Base-by-base conservation (phyloP, 2,797 vertebrate genomes). In the Antrozous pallidus region DNA sequence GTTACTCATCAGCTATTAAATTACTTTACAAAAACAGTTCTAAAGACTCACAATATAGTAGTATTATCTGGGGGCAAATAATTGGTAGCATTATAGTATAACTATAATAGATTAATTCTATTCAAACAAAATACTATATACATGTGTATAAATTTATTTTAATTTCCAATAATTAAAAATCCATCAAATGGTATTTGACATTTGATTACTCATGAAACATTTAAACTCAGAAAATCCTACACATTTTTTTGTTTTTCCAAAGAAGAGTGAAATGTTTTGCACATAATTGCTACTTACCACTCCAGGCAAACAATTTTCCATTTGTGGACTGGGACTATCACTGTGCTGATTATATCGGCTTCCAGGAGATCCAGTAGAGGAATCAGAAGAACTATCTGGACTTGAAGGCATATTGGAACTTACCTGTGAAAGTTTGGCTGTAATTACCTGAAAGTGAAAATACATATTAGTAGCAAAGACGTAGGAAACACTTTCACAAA, bases 351-450 rank as follows among this genome's bases (percentile, higher is more conserved):
- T 99, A 93, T 99, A 99, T 1, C 99, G 99, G 98, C 99, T 99
- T 94, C 99, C 99, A 65, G 99, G 99, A 81, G 99, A 99, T 69
- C 99, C 99, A 92, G 99, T 99, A 96, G 99, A 99, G 79, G 99
- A 99, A 97, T 99, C 99, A 61, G 99, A 99, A 88, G 99, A 99
- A 98, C 99, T 99, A 98, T 99, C 99, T 91, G 99, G 99, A 97
- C 99, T 99, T 96, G 99, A 99, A 97, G 99, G 99, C 99, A 99
- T 99, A 98, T 99, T 99, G 98, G 99, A 98, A 98, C 99, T 99
- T 98, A 99, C 99, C 98, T 99, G 99, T 79, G 99, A 99, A 96
- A 99, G 98, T 98, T 99, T 99, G 96, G 99, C 99, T 4, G 99
- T 99, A 97, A 99, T 99, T 97, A 99, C 97, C 99, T 99, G 96